phyloP scores from a whole-genome alignment of 92 coral and sea anemone genomes.

The Micromussa lordhowensis region DNA sequence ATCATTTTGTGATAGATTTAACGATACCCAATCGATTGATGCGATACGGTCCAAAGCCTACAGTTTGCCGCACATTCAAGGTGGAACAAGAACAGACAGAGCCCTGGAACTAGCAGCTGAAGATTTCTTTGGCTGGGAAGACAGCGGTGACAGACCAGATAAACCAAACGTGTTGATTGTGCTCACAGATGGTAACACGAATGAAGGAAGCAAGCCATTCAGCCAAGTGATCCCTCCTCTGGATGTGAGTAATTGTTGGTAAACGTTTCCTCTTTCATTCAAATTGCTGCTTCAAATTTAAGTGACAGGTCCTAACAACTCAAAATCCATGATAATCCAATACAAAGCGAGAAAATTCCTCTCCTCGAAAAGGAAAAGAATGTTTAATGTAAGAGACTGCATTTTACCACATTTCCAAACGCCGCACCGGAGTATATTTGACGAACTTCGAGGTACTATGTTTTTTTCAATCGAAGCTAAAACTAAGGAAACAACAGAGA shows the following conservation, averaged over 20 bases:
- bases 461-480: neutral
- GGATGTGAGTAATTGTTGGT: neutral
- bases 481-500: too few species aligned
- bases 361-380: too few species aligned
- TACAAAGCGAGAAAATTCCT: too few species aligned
- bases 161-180: slow-evolving; percentile 46
- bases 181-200: slow-evolving; percentile 52
- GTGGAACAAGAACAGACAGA: slow-evolving; percentile 75
- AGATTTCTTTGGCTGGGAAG: slow-evolving; percentile 29
- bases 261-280: neutral
- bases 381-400: too few species aligned
- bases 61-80: slow-evolving; percentile 17
- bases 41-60: neutral
- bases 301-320: too few species aligned
- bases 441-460: too few species aligned
- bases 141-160: slow-evolving; percentile 51
- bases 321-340: too few species aligned
- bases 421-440: too few species aligned
- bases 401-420: too few species aligned
- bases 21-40: neutral
- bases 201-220: slow-evolving; percentile 44
- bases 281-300: too few species aligned
- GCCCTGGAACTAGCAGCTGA: slow-evolving; percentile 62
- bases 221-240: slow-evolving; percentile 8
- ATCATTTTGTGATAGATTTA: slow-evolving; percentile 1